Evolutionary conservation across 2,888 invertebrate species (phyloP).

Genomic region (Zygogramma bicolorata): DNA sequence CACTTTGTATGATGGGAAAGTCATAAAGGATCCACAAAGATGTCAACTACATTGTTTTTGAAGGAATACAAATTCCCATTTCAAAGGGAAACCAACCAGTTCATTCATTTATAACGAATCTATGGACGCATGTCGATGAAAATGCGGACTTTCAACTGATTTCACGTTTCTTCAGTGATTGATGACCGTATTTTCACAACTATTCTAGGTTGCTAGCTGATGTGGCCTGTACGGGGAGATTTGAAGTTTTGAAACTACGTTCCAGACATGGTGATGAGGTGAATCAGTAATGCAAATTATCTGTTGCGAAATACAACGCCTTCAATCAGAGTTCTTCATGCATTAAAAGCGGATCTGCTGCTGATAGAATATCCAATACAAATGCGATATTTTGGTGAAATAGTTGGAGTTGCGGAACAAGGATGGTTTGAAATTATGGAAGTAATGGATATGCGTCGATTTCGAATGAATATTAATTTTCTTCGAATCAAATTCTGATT

Average conservation of each 20-base stretch:
- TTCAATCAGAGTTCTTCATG: not conserved
- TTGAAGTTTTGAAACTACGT: not conserved
- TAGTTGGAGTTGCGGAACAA: no score
- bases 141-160: not conserved
- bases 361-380: not conserved
- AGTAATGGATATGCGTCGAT: no score
- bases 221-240: not conserved
- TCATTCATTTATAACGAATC: no score
- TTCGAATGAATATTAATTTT: no score
- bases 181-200: not conserved
- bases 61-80: no score
- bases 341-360: not conserved
- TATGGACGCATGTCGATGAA: no score
- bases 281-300: not conserved
- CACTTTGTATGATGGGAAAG: no score
- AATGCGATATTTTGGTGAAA: not conserved
- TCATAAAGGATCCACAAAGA: no score
- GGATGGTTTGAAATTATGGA: no score
- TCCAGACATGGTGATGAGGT: not conserved
- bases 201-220: not conserved
- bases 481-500: no score
- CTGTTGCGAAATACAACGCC: not conserved
- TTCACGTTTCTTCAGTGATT: not conserved
- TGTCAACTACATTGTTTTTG: no score
- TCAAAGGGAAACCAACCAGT: no score